Evolutionary conservation across 2,113 vertebrate species (phyloP), one percentile per base, ranked within the genome.

Genomic region (Uria aalge): DNA sequence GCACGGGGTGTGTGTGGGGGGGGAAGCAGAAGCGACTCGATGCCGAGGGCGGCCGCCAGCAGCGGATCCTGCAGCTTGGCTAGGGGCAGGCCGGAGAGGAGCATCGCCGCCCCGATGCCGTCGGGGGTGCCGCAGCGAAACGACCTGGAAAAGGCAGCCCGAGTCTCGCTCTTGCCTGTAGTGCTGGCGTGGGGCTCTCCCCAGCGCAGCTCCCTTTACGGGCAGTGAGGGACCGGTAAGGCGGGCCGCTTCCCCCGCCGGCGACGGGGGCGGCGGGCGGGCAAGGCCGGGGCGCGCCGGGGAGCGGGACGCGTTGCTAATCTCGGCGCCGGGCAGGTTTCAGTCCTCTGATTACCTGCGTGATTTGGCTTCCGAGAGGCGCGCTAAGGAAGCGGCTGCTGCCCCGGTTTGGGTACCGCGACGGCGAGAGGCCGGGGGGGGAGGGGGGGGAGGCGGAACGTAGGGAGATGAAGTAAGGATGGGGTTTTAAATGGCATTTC

Each of bases 401-500:
- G 84, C 14, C 24, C 60, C 63, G 75, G 43, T 95, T 86, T 79
- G 69, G 90, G 81, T 75, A 81, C 74, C n/a, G 59, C 40, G 60
- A 73, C 32, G 57, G 59, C 55, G 26, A 59, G 40, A 81, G 48
- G 81, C n/a, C n/a, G 41, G 15, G 38, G 38, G 38, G 38, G 38
- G 11, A 11, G 40, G 16, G 41, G 43, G 43, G 43, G 6, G 7
- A 17, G 43, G 43, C 8, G 18, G 43, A 45, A 45, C 36, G 27
- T 13, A 9, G 52, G 36, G 66, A 53, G 71, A 53, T 48, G 55
- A 87, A 92, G 78, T 57, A 82, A 67, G 68, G 92, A 84, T 53
- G 92, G 59, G 81, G 32, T 80, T 97, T 97, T 96, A 96, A 97
- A 97, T 97, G 96, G 95, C 95, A 94, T 87, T 97, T 96, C 79